A percentile compares a stretch with the other conserved stretches of the same genome.
Evolutionary conservation across 2,113 vertebrate genomes (phyloP).

Genomic region (Petrocephalus zakoni): DNA sequence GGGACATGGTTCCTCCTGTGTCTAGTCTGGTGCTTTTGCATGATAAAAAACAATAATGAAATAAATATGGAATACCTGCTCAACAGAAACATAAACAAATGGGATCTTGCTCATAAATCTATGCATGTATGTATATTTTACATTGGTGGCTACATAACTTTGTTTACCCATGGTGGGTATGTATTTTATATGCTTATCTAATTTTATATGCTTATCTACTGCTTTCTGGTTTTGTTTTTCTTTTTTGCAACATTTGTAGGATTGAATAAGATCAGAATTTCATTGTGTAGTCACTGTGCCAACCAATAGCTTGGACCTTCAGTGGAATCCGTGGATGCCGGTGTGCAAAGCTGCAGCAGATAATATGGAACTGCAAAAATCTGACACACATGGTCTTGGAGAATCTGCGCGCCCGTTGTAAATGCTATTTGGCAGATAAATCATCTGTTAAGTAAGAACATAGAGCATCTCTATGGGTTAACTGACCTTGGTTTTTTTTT

Average conservation of each 20-base stretch:
- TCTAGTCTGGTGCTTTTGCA: not conserved
- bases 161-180: too few species aligned
- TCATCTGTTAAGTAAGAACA: not conserved
- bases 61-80: not conserved
- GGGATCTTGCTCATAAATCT: not conserved
- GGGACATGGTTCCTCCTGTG: not conserved
- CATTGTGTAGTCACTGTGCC: too few species aligned
- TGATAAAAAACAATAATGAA: not conserved
- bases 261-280: too few species aligned
- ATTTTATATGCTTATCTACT: too few species aligned
- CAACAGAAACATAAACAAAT: not conserved
- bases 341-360: too few species aligned
- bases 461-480: not conserved
- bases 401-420: not conserved
- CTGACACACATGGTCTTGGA: not conserved
- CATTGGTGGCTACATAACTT: too few species aligned
- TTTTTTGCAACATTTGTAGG: too few species aligned
- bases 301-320: too few species aligned
- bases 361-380: not conserved
- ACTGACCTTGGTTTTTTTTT: not conserved
- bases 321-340: too few species aligned
- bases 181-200: too few species aligned
- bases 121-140: too few species aligned
- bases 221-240: too few species aligned
- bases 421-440: not conserved